Base-by-base conservation (phyloP, 2,888 invertebrate genomes). In the Mycalesis mineus region DNA sequence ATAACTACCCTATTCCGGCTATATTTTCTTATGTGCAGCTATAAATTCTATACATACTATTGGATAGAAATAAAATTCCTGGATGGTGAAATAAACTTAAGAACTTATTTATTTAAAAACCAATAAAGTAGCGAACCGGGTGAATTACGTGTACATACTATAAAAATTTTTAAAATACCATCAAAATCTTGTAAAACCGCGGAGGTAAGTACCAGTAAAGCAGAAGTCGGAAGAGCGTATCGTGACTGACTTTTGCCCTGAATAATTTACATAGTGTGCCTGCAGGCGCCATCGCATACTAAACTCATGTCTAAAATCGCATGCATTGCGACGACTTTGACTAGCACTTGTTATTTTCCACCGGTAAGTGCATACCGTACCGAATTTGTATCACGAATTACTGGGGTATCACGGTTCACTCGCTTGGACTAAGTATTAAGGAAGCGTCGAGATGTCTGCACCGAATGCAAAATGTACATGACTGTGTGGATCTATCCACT, bases 181-280 rank as follows among this genome's bases (percentile, higher is more conserved):
- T 29, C 8, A 28, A 41, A 53, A 40, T 13, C 37, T 48, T 49
- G 15, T 9, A 39, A 22, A 41, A 31, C 49, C 37, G 45, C 41
- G 17, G 22, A 52, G 40, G 66, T 64, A 68, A 65, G 67, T 74
- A 74, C 70, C 58, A 72, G 68, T 71, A 60, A 66, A 66, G 66
- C 70, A 75, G 65, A 67, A 74, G 70, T 74, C 68, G 74, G 71
- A 78, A 73, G 73, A 76, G 68, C 68, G 65, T 68, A 67, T 84
- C 86, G 86, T 87, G 86, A 84, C 86, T 87, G 85, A 86, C 86
- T 84, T 82, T 84, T 85, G 85, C 77, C 84, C 84, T 85, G 84
- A 82, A 85, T 87, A 85, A 84, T 84, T 86, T 78, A 84, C 77
- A 63, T 68, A 67, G 75, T 75, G 75, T 75, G 74, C 72, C 74